phyloP scores from a whole-genome alignment of 1,140 invertebrate species.

The Arion vulgaris region DNA sequence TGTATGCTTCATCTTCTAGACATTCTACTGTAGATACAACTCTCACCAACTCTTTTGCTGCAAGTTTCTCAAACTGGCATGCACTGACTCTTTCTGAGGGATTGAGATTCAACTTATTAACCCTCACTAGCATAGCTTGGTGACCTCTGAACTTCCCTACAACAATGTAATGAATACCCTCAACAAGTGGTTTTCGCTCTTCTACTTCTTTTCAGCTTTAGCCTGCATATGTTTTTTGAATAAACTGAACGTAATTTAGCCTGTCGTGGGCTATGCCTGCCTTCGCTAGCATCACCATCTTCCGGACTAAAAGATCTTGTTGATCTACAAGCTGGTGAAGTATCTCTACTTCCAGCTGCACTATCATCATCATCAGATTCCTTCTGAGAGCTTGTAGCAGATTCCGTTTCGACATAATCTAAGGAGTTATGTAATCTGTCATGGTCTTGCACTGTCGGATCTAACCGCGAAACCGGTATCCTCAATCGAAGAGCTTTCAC shows the following conservation, averaged over 20 bases:
- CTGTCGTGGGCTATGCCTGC: not conserved
- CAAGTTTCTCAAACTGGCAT: conserved; percentile 28
- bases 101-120: conserved; percentile 49
- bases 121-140: conserved; percentile 55
- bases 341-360: conserved; percentile 5
- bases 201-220: conserved; percentile 5
- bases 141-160: conserved; percentile 63
- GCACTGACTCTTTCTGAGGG: conserved; percentile 48
- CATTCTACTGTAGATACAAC: not conserved
- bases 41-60: conserved; percentile 4
- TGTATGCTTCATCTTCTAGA: not conserved
- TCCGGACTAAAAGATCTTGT: not conserved
- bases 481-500: conserved; percentile 13
- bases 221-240: not conserved
- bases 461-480: not conserved
- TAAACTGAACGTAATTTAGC: not conserved
- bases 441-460: not conserved
- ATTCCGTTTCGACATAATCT: conserved; percentile 10
- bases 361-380: conserved; percentile 37
- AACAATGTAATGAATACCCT: conserved; percentile 59
- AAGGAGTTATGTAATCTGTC: conserved; percentile 13
- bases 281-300: not conserved
- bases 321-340: not conserved
- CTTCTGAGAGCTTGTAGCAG: conserved; percentile 39
- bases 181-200: conserved; percentile 25